Evolutionary conservation across 2,113 vertebrate genomes (phyloP), one percentile per base, ranked within the genome.

Genomic region (Malurus cyaneus): DNA sequence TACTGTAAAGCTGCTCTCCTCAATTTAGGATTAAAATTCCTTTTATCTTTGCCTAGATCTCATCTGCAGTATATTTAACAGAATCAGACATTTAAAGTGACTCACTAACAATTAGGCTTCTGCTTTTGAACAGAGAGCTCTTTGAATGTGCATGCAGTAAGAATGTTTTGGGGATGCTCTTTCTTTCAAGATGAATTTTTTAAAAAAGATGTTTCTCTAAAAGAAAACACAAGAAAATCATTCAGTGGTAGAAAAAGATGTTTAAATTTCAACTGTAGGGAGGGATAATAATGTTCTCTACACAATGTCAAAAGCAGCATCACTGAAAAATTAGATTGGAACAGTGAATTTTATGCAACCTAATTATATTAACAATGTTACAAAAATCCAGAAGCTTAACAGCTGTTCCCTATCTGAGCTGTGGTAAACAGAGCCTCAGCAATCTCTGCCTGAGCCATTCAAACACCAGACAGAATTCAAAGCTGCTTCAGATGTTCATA

Each of bases 351-450:
- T 16, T 89, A 84, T 47, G 50, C 65, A 93, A 86, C 39, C 39
- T 92, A 95, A 87, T 88, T 96, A 84, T 95, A 95, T 92, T 97
- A 97, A 95, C 78, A 92, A 96, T 49, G 36, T 88, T 82, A 85
- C 46, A 80, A 70, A 94, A 94, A 90, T 92, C 87, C 95, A 76
- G 80, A 92, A 96, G 56, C 57, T 42, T 24, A 88, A 69, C 86
- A 88, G 86, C 44, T 97, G 80, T 93, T 92, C 94, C 80, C 21
- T 84, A 79, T 77, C 69, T 64, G 32, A 73, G 56, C 32, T 71
- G 31, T 13, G 47, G 65, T 90, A 94, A 92, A 94, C 73, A 94
- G 73, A 92, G 39, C 9, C 50, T 96, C 70, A 71, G 44, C n/a
- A 88, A 69, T 85, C 31, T 88, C 64, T 71, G 71, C 32, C 50